These are phyloP conservation scores for Gonioctena quinquepunctata DNA, from an alignment of 1,140 invertebrate species.

Conservation along the genomic window DNA sequence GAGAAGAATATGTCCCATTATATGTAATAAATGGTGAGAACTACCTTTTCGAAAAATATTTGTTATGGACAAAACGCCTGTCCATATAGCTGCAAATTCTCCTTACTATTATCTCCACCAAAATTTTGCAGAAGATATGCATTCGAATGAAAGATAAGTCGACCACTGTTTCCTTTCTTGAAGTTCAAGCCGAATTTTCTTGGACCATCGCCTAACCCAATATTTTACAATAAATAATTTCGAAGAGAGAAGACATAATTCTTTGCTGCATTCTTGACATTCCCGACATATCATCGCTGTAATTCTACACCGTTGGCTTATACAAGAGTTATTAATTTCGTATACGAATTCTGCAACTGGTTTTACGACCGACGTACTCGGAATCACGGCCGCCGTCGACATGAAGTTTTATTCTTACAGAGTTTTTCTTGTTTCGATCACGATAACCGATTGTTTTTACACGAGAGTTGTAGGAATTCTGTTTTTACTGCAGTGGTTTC, in stretches of 20 bases:
- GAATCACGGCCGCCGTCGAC: neutral
- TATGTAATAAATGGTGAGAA: too few species aligned
- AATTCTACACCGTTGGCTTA: constrained; percentile 39
- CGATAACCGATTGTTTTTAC: neutral
- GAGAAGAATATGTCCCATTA: too few species aligned
- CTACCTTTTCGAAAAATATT: too few species aligned
- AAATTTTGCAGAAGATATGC: too few species aligned
- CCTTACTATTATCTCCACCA: too few species aligned
- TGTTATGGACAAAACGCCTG: too few species aligned
- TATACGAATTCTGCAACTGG: constrained; percentile 45
- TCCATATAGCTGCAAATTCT: too few species aligned
- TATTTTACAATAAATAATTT: constrained; percentile 15
- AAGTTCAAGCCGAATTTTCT: too few species aligned
- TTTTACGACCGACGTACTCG: constrained; percentile 29
- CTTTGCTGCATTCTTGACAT: constrained; percentile 30
- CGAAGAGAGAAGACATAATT: constrained; percentile 19
- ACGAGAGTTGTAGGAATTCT: too few species aligned
- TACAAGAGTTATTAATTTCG: constrained; percentile 43
- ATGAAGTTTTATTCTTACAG: neutral
- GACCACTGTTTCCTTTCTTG: too few species aligned
- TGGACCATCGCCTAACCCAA: neutral
- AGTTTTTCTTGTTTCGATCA: neutral
- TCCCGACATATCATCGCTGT: constrained; percentile 36
- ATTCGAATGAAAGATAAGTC: too few species aligned
- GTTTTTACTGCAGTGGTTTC: too few species aligned